phyloP scores from a whole-genome alignment of 2,888 invertebrate species.

The Drosophila sordidapex region DNA sequence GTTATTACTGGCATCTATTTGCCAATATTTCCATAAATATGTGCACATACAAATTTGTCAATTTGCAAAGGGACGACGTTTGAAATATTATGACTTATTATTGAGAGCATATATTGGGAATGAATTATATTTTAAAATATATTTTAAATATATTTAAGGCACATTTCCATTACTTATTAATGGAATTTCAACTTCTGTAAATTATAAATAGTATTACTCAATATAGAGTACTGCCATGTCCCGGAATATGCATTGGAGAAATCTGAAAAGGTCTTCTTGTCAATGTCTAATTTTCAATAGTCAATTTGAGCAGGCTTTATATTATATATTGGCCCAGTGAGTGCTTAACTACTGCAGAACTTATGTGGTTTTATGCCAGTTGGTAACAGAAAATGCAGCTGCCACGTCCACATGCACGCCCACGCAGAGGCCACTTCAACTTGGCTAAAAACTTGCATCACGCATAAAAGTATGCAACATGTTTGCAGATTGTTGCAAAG shows the following conservation, averaged over 20 bases:
- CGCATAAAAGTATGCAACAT: conserved; percentile 74
- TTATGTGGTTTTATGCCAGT: conserved; percentile 4
- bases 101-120: background rate
- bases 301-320: background rate
- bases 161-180: background rate
- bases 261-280: background rate
- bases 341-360: background rate
- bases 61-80: conserved; percentile 11
- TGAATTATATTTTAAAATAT: background rate
- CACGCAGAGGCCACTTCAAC: conserved; percentile 26
- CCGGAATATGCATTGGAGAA: too few relatives aligned
- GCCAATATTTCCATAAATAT: conserved; percentile 50
- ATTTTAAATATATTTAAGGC: background rate
- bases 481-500: conserved; percentile 74
- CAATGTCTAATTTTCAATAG: too few relatives aligned
- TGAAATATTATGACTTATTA: conserved; percentile 16
- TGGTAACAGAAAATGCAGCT: background rate
- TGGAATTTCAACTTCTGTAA: background rate
- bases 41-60: conserved; percentile 51
- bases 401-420: conserved; percentile 7
- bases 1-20: conserved; percentile 46
- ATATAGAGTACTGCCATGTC: too few relatives aligned
- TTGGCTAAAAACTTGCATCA: conserved; percentile 52
- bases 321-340: background rate
- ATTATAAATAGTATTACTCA: background rate